Conservation (phyloP, 2,888 invertebrate species). For the Nemotelus nigrinus region DNA sequence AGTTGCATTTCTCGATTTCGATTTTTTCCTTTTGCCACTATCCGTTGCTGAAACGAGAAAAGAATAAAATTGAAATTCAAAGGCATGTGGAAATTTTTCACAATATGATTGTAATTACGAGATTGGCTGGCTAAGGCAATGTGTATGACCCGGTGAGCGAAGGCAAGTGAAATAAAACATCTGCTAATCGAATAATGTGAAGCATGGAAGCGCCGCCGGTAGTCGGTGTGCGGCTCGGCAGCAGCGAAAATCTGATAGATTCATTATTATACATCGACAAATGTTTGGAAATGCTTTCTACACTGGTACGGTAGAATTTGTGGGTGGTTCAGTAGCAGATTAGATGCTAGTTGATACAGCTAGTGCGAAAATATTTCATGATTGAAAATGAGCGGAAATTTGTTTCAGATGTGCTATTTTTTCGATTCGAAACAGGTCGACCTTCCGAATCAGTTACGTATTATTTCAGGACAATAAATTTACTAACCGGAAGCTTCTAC, state of each 20-base stretch:
- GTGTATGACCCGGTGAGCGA: background rate
- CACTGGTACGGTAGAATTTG: no score
- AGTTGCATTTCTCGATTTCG: constrained; percentile 61
- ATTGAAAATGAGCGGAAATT: no score
- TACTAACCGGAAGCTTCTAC: no score
- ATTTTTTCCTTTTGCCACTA: constrained; percentile 61
- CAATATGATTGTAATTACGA: background rate
- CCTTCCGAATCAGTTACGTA: no score
- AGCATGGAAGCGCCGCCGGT: background rate
- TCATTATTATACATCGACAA: background rate
- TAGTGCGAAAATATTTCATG: no score
- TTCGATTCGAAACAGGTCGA: no score
- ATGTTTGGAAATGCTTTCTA: no score
- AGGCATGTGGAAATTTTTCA: background rate
- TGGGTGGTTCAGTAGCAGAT: no score
- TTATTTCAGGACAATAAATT: no score
- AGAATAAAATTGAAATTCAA: background rate
- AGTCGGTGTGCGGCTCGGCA: background rate
- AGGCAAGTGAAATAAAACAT: constrained; percentile 1
- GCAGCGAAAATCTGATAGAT: background rate
- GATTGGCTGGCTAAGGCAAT: background rate
- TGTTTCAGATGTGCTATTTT: no score
- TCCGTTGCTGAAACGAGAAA: constrained; percentile 55
- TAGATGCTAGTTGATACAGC: no score
- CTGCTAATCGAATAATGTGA: background rate